Percentiles rank a stretch among this genome's conserved stretches.
Conservation (phyloP, 2,797 vertebrate genomes). For the Pyrocephalus nanus region DNA sequence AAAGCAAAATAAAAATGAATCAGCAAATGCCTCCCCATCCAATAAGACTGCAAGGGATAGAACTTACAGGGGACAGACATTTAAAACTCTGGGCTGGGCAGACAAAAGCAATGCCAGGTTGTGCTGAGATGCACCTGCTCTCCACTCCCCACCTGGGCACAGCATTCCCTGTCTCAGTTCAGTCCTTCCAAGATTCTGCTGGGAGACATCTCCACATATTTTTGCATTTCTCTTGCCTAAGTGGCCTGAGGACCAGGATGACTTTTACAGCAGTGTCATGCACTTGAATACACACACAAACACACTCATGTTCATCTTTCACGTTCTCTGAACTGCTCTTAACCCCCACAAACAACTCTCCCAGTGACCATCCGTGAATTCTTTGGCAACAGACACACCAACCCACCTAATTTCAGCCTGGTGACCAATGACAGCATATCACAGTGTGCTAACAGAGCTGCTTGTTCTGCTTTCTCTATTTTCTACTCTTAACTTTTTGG, state of each 20-base stretch:
- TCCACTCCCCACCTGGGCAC: background rate
- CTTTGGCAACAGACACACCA: background rate
- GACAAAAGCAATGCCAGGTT: background rate
- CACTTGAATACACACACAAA: background rate
- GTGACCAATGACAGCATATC: background rate
- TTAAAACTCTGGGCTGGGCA: background rate
- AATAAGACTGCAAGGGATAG: background rate
- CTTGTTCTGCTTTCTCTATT: background rate
- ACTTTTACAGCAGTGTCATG: background rate
- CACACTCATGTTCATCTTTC: background rate
- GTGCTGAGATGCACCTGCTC: background rate
- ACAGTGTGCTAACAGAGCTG: background rate
- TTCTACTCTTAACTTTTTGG: background rate
- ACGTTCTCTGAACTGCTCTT: background rate
- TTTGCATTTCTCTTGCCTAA: background rate
- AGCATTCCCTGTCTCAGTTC: background rate
- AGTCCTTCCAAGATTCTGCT: background rate
- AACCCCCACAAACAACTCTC: background rate
- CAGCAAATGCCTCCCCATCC: background rate
- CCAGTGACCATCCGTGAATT: background rate
- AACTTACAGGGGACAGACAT: background rate
- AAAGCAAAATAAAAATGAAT: background rate
- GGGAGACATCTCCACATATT: background rate
- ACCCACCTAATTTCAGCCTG: background rate
- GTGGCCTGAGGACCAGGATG: background rate